Conservation (phyloP, 1,140 invertebrate genomes). For the Drosophila orosa region DNA sequence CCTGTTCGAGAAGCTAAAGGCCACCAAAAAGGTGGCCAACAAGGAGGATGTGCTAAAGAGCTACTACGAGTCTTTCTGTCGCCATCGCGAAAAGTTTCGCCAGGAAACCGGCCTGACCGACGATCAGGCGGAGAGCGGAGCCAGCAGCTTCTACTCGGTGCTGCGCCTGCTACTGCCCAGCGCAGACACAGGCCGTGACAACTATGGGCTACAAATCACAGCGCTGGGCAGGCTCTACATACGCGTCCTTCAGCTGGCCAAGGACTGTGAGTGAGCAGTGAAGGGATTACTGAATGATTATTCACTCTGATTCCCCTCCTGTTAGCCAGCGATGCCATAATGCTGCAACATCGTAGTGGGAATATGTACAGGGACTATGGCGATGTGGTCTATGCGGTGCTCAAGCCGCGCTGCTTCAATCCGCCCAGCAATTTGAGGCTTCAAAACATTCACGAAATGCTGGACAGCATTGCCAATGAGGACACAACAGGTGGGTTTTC, state of each 20-base stretch:
- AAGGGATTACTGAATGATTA: neutral
- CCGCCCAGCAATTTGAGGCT: constrained; percentile 85
- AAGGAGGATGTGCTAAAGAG: constrained; percentile 66
- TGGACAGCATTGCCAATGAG: constrained; percentile 89
- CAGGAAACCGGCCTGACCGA: constrained; percentile 16
- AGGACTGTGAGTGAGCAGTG: constrained; percentile 80
- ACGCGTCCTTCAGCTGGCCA: constrained; percentile 88
- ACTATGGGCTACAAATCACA: constrained; percentile 88
- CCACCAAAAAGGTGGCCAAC: constrained; percentile 38
- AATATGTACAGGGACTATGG: constrained; percentile 88
- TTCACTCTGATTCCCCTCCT: neutral
- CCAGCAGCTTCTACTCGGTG: constrained; percentile 88
- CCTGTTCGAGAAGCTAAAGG: constrained; percentile 67
- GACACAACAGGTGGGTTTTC: constrained; percentile 81
- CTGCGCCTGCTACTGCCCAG: constrained; percentile 90
- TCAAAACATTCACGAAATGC: constrained; percentile 88
- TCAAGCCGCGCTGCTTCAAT: constrained; percentile 87
- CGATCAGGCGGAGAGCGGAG: constrained; percentile 55
- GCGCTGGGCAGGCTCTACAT: constrained; percentile 88
- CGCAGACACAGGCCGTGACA: constrained; percentile 87
- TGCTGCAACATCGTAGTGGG: constrained; percentile 87
- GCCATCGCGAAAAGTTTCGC: constrained; percentile 64
- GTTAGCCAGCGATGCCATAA: constrained; percentile 87
- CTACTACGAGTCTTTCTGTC: constrained; percentile 75
- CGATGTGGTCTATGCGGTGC: constrained; percentile 88